Evolutionary conservation across 2,113 vertebrate genomes (phyloP), one percentile per base, ranked within the genome.

Genomic region (Empidonax alnorum): DNA sequence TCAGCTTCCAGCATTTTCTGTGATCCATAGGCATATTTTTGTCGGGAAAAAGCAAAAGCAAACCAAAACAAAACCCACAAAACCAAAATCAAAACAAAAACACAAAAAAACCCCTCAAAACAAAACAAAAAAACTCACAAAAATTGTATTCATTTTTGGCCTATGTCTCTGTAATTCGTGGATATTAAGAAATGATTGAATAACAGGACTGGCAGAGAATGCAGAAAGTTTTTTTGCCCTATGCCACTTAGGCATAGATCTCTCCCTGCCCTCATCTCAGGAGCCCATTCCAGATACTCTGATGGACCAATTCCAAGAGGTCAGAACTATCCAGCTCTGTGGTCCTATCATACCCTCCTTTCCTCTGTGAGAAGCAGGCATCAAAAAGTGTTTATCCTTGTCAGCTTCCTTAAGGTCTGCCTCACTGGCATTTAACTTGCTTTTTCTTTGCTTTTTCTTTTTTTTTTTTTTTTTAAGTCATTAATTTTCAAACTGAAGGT

Each of bases 181-280:
- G 30, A 16, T 81, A 61, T 39, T 56, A 50, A 63, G 39, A 39
- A 69, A 47, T 24, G 0, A 37, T 47, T 81, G 73, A 67, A 55
- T 39, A 73, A 50, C 18, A 56, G 53, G 8, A 46, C 27, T 63
- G 62, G 9, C n/a, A 62, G n/a, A 31, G 46, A 84, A 58, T 37
- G 14, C 20, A 71, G 42, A 58, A 81, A 49, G 15, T 30, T 0
- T 22, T 77, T 91, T 87, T 72, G 28, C 59, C 35, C 33, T 4
- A 2, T 61, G 25, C 7, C 9, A 9, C 12, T 25, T 53, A 35
- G 0, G 2, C 4, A 2, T 12, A 74, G 53, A 27, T 21, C 2
- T 42, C 69, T 69, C 23, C 16, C 49, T 62, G 31, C 24, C 37
- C 23, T 80, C 44, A 13, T 24, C 28, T 72, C n/a, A 49, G 53